Conservation (phyloP, 1,140 invertebrate species). For the Bradysia coprophila region DNA sequence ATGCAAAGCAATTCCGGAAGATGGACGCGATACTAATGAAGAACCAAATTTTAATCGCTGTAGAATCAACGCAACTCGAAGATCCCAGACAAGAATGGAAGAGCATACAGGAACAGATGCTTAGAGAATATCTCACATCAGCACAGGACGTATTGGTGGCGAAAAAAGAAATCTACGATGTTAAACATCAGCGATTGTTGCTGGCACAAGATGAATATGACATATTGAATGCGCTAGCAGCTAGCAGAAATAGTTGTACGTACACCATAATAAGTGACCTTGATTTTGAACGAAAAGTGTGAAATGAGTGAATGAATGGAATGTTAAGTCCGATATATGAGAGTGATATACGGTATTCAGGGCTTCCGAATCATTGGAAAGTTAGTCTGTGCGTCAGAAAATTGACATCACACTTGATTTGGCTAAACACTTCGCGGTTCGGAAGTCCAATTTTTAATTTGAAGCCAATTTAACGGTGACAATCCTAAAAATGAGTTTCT, state of each 20-base stretch:
- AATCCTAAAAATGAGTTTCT: constrained; percentile 1
- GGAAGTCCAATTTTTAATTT: too few species aligned
- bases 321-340: background rate
- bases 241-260: constrained; percentile 71
- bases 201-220: constrained; percentile 92
- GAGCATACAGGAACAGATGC: constrained; percentile 86
- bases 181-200: constrained; percentile 83
- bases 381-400: too few species aligned
- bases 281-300: background rate
- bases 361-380: too few species aligned
- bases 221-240: constrained; percentile 71
- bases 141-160: constrained; percentile 90
- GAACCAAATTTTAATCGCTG: too few species aligned
- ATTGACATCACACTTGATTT: too few species aligned
- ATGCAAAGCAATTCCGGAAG: background rate
- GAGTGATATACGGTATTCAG: too few species aligned
- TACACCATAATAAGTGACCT: constrained; percentile 24
- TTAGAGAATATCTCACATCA: constrained; percentile 85
- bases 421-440: too few species aligned
- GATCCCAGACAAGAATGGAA: constrained; percentile 93
- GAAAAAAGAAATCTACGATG: constrained; percentile 89
- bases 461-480: too few species aligned
- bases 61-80: constrained; percentile 88
- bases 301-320: background rate
- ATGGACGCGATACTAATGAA: background rate